These are phyloP conservation scores for Hippocampus abdominalis DNA, from an alignment of 2,113 vertebrate genomes.

Conservation along the genomic window DNA sequence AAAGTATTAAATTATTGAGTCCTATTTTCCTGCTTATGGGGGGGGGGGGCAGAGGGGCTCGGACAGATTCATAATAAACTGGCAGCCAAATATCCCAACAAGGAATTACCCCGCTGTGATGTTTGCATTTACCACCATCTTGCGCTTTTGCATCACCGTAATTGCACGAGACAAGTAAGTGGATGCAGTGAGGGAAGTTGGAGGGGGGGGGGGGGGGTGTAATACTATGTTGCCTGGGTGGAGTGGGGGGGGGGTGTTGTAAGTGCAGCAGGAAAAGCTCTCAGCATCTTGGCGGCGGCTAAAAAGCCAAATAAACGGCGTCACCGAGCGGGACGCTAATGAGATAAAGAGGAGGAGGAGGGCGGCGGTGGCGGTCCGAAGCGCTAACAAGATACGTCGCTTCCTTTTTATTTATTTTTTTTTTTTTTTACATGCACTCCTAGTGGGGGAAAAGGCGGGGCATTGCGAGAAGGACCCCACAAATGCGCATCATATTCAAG, in stretches of 20 bases:
- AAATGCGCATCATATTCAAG: neutral
- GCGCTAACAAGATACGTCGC: slow-evolving; percentile 54
- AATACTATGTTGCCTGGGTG: slow-evolving; percentile 13
- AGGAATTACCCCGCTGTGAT: neutral
- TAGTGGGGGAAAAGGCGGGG: slow-evolving; percentile 39
- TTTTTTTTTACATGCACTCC: slow-evolving; percentile 21
- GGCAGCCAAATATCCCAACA: neutral
- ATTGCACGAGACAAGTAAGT: slow-evolving; percentile 63
- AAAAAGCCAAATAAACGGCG: slow-evolving; percentile 58
- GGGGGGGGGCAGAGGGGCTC: too few species aligned
- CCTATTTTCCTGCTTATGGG: too few species aligned
- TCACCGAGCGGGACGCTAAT: slow-evolving; percentile 48
- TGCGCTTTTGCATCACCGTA: slow-evolving; percentile 23
- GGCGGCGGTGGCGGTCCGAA: slow-evolving; percentile 38
- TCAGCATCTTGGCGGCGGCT: slow-evolving; percentile 60
- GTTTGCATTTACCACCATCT: neutral
- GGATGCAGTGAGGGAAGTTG: slow-evolving; percentile 44
- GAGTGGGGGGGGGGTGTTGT: slow-evolving; percentile 26
- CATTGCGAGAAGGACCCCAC: neutral
- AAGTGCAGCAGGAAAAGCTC: slow-evolving; percentile 60
- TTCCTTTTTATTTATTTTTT: slow-evolving; percentile 32
- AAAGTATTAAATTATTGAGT: too few species aligned
- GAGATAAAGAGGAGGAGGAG: slow-evolving; percentile 53
- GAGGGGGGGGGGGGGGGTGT: slow-evolving; percentile 43
- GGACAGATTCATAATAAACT: neutral